Evolutionary conservation across 2,888 invertebrate species (phyloP).

Genomic region (Andrena dorsata): DNA sequence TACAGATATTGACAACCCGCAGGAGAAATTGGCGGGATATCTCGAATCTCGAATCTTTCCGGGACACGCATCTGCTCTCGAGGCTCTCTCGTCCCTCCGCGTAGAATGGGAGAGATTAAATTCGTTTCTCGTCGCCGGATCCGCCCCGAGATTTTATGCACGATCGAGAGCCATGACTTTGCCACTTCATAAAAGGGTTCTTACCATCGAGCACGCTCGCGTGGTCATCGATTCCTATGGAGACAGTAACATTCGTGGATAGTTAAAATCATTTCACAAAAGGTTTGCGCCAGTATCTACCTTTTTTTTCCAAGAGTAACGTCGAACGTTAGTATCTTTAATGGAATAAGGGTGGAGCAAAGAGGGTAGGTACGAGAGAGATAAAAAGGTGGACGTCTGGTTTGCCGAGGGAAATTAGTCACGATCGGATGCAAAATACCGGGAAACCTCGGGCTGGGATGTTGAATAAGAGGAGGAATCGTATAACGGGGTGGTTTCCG

Average conservation of each 20-base stretch:
- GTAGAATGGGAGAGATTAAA: conserved; percentile 64
- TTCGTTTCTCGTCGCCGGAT: conserved; percentile 68
- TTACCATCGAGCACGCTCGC: conserved; percentile 27
- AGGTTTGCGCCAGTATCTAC: too few species aligned
- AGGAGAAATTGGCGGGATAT: conserved; percentile 82
- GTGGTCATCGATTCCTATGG: not conserved
- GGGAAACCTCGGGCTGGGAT: conserved; percentile 46
- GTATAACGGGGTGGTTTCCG: conserved; percentile 65
- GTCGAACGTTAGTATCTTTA: not conserved
- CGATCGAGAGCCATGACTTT: conserved; percentile 66
- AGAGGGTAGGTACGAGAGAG: too few species aligned
- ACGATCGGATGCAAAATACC: conserved; percentile 65
- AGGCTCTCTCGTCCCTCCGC: conserved; percentile 42
- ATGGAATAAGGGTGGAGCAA: not conserved
- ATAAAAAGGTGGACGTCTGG: conserved; percentile 24
- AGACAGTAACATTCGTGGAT: too few species aligned
- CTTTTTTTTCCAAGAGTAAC: too few species aligned
- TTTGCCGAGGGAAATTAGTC: conserved; percentile 45
- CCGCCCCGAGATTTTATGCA: conserved; percentile 56
- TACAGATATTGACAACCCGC: conserved; percentile 81
- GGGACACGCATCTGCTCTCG: conserved; percentile 75
- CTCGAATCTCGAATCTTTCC: conserved; percentile 75
- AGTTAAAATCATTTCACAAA: too few species aligned
- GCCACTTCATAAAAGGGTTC: conserved; percentile 58
- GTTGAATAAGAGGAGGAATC: conserved; percentile 67